Evolutionary conservation across 2,797 vertebrate genomes (phyloP).

Genomic region (Enteromius argenteus): DNA sequence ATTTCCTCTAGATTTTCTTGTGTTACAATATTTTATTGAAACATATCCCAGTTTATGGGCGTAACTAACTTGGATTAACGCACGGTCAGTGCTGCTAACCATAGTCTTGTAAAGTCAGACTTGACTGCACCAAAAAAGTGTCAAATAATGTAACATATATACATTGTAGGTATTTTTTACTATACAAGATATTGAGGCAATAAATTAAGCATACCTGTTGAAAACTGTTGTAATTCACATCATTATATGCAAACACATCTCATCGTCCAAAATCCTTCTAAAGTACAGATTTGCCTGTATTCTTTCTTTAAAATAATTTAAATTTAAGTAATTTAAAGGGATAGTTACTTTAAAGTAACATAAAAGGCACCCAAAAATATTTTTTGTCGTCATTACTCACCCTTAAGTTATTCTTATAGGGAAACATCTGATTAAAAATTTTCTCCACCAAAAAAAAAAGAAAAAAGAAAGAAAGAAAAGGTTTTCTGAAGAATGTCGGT

Average conservation of each 20-base stretch:
- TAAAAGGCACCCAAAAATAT: no score
- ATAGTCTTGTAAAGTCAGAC: conserved; percentile 11
- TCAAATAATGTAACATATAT: conserved; percentile 10
- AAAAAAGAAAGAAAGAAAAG: no score
- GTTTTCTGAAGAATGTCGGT: neutral
- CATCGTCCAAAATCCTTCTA: neutral
- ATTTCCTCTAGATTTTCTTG: neutral
- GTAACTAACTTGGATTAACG: conserved; percentile 12
- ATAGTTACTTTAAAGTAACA: neutral
- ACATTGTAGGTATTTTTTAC: conserved; percentile 1
- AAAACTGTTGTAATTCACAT: neutral
- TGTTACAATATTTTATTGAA: neutral
- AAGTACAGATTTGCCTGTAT: neutral
- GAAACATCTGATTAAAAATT: neutral
- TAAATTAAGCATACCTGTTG: conserved; percentile 42
- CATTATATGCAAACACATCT: neutral
- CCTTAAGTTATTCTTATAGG: neutral
- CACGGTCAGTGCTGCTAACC: conserved; percentile 16
- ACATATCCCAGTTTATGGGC: neutral
- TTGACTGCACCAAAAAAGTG: conserved; percentile 14
- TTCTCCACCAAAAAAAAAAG: neutral
- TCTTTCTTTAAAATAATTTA: neutral
- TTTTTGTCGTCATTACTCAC: neutral
- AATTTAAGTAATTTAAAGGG: neutral
- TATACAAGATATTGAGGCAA: conserved; percentile 45